Conservation (phyloP, 2,888 invertebrate species). For the Embidobia sp. region DNA sequence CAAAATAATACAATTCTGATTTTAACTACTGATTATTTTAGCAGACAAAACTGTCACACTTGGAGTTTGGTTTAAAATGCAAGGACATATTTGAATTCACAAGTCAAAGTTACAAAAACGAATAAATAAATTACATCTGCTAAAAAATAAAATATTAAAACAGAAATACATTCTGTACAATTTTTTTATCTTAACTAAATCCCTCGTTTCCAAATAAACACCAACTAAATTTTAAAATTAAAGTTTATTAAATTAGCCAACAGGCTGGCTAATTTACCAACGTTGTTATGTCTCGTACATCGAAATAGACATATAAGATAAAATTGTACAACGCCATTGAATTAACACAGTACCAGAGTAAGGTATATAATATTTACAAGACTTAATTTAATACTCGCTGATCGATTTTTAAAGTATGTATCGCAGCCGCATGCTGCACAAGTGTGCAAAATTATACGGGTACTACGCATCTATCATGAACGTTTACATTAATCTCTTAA, state of each 20-base stretch:
- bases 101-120: no score
- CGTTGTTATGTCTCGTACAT: constrained; percentile 18
- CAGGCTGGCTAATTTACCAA: constrained; percentile 25
- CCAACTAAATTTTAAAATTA: constrained; percentile 7
- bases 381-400: constrained; percentile 12
- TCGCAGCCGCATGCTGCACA: not conserved
- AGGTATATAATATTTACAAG: constrained; percentile 27
- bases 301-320: constrained; percentile 13
- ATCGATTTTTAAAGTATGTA: no score
- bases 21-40: no score
- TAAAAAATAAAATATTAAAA: no score
- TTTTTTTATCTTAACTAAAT: not conserved
- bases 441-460: constrained; percentile 12
- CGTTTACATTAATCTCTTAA: constrained; percentile 5
- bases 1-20: no score
- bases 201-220: not conserved
- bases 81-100: no score
- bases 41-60: no score
- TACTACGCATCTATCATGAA: not conserved
- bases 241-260: constrained; percentile 33
- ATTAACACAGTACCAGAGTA: constrained; percentile 11
- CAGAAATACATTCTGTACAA: not conserved
- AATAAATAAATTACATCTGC: no score
- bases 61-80: no score
- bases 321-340: constrained; percentile 11